Evolutionary conservation across 2,797 vertebrate species (phyloP).

Genomic region (Muscicapa comitata): DNA sequence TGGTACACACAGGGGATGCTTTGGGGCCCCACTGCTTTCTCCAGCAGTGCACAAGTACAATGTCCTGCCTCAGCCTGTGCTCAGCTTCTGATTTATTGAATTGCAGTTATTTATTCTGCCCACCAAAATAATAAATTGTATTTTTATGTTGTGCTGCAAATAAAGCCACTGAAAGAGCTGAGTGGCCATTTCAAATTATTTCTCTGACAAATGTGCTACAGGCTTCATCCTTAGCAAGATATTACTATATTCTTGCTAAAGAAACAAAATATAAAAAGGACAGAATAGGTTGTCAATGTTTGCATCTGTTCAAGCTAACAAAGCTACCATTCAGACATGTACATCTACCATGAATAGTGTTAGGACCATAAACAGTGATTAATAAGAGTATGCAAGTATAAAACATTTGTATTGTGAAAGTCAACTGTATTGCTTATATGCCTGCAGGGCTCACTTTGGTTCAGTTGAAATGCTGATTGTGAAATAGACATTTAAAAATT

Average conservation of each 20-base stretch:
- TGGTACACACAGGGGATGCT: neutral
- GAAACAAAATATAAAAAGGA: neutral
- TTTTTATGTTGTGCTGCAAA: neutral
- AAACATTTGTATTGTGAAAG: neutral
- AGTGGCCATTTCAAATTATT: neutral
- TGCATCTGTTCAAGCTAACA: neutral
- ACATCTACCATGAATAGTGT: neutral
- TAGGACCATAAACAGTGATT: neutral
- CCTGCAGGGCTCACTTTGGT: neutral
- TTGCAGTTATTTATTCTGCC: neutral
- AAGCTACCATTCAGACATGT: neutral
- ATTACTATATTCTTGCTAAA: neutral
- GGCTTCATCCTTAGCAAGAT: neutral
- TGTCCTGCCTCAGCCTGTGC: neutral
- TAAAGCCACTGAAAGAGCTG: neutral
- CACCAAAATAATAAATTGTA: neutral
- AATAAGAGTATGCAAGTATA: neutral
- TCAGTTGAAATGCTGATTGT: neutral
- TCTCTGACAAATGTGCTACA: neutral
- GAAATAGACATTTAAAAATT: neutral
- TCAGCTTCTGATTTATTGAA: neutral
- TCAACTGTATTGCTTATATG: neutral
- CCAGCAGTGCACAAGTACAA: neutral
- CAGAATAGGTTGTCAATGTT: neutral
- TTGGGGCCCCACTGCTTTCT: fast-evolving